A percentile compares a stretch with the other conserved stretches of the same genome.
These are phyloP conservation scores for Brassicogethes aeneus DNA, from an alignment of 2,888 invertebrate genomes.

Conservation along the genomic window DNA sequence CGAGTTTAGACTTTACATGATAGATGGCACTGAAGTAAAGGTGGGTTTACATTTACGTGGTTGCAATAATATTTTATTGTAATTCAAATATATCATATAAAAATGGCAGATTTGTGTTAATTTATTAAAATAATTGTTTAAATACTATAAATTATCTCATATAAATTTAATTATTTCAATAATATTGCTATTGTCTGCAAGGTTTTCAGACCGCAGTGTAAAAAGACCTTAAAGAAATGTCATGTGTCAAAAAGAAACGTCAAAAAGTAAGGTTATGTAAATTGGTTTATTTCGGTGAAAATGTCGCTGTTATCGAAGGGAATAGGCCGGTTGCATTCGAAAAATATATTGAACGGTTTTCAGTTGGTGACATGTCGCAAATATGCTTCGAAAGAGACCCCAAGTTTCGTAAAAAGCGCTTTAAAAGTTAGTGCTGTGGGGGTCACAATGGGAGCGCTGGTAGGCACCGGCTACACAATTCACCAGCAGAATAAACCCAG, in stretches of 20 bases:
- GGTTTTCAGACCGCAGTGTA: no score
- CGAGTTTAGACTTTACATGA: no score
- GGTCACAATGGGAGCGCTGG: conserved; percentile 37
- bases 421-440: conserved; percentile 37
- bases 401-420: conserved; percentile 14
- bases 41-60: no score
- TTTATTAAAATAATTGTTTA: no score
- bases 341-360: conserved; percentile 3
- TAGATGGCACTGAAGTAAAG: no score
- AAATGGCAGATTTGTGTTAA: no score
- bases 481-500: conserved; percentile 38
- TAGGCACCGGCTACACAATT: conserved; percentile 45
- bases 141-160: no score
- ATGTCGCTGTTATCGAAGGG: conserved; percentile 18
- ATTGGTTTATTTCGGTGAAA: conserved; percentile 4
- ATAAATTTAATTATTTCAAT: no score
- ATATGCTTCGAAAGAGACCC: conserved; percentile 10
- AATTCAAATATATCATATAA: no score
- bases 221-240: no score
- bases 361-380: conserved; percentile 6
- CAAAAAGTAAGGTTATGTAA: conserved; percentile 6
- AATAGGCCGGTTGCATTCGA: conserved; percentile 4
- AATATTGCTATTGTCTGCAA: no score
- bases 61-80: no score
- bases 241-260: conserved; percentile 1